Evolutionary conservation across 1,140 invertebrate genomes (phyloP), one percentile per base, ranked within the genome.

Genomic region (Apis florea): DNA sequence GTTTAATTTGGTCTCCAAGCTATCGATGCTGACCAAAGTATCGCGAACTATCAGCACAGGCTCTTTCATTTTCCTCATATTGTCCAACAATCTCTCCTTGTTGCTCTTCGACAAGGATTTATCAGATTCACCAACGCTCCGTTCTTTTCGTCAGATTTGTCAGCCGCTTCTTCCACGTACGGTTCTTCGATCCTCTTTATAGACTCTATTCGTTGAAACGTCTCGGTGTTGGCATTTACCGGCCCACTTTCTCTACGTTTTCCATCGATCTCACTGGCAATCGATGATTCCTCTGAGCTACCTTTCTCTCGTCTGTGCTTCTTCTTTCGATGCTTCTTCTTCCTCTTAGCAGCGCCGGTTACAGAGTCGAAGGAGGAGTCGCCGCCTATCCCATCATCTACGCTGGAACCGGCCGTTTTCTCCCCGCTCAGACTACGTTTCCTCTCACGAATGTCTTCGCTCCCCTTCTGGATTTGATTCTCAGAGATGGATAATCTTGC

Each of bases 21-120:
- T 51, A 70, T 93, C 89, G 12, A 91, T 86, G 61, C 91, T 76
- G 1, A 93, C 83, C n/a, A 93, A 82, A 47, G 90, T 83, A 69
- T 87, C 85, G 66, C 93, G 79, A 2, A 93, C 83, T 0, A 70
- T 31, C 1, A 90, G 82, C 31, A 92, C 84, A 19, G 92, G 90
- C 51, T 91, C 82, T 5, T 67, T 90, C 51, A 91, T 75, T 59
- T 84, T 84, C 24, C 75, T 79, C 19, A 91, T 73, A 47, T 86
- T 89, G 40, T 89, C 86, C 2, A 92, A 49, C 21, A 91, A 67
- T 78, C 83, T 69, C 66, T 91, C 90, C 56, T 91, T 92, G 56
- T 85, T 89, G 26, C 67, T 89, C n/a, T 79, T 89, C 24, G 76
- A 82, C 49, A 84, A 73, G 11, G 83, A 87, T 51, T 70, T 53